Evolutionary conservation across 2,888 invertebrate species (phyloP).

Genomic region (Hydraecia micacea): DNA sequence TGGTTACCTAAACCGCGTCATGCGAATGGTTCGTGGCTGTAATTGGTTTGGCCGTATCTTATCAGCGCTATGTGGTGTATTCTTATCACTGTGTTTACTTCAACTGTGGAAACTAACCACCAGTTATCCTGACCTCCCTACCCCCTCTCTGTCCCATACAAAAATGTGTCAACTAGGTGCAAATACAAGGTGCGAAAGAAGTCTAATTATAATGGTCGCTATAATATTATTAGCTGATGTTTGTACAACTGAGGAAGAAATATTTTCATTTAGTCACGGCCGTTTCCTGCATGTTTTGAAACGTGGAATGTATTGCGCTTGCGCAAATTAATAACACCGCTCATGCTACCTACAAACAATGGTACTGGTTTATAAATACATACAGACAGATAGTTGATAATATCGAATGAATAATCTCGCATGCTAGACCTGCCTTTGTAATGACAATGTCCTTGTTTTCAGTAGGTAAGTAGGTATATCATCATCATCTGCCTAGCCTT

Average conservation of each 20-base stretch:
- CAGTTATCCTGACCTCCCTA: slow-evolving; percentile 52
- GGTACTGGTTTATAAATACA: slow-evolving; percentile 77
- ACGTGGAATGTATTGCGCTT: slow-evolving; percentile 74
- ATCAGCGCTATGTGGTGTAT: slow-evolving; percentile 74
- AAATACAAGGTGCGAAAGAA: slow-evolving; percentile 45
- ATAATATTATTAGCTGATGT: slow-evolving; percentile 74
- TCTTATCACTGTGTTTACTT: slow-evolving; percentile 76
- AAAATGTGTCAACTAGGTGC: slow-evolving; percentile 22
- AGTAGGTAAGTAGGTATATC: slow-evolving; percentile 16
- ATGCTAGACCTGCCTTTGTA: slow-evolving; percentile 26
- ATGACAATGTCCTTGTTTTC: slow-evolving; percentile 54
- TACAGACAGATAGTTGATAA: slow-evolving; percentile 56
- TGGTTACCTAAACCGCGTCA: slow-evolving; percentile 68
- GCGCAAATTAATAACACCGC: slow-evolving; percentile 67
- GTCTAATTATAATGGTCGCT: slow-evolving; percentile 60
- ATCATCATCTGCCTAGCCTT: no score
- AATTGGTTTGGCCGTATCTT: slow-evolving; percentile 80
- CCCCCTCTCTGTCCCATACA: slow-evolving; percentile 19
- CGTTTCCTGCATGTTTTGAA: slow-evolving; percentile 75
- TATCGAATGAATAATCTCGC: slow-evolving; percentile 60
- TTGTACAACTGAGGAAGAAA: slow-evolving; percentile 80
- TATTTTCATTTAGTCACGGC: slow-evolving; percentile 77
- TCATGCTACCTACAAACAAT: slow-evolving; percentile 73
- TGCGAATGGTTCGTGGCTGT: slow-evolving; percentile 71
- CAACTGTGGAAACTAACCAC: slow-evolving; percentile 68